Percentiles rank a stretch among this genome's conserved stretches.
Evolutionary conservation across 2,888 invertebrate species (phyloP).

Genomic region (Euproctis similis): DNA sequence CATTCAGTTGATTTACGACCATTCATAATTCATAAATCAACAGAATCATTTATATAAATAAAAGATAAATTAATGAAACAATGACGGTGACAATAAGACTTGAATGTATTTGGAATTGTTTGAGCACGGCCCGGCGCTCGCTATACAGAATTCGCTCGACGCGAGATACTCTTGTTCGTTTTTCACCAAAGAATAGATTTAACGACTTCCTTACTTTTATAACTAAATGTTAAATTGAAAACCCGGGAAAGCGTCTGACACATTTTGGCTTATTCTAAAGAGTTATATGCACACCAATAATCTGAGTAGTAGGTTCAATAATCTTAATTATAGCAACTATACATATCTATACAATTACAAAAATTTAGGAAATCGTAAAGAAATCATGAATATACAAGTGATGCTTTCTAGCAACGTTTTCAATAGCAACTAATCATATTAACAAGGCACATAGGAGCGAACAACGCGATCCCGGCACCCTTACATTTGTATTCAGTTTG

Average conservation of each 20-base stretch:
- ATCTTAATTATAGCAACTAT: too few relatives aligned
- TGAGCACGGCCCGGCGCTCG: slow-evolving; percentile 37
- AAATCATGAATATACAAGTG: slow-evolving; percentile 12
- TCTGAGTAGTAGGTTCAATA: too few relatives aligned
- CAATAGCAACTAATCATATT: slow-evolving; percentile 35
- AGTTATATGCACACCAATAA: too few relatives aligned
- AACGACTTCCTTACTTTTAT: slow-evolving; percentile 52
- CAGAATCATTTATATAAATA: slow-evolving; percentile 19
- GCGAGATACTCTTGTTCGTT: slow-evolving; percentile 26
- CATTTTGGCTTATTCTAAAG: too few relatives aligned
- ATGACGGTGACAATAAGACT: slow-evolving; percentile 41
- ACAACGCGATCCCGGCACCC: slow-evolving; percentile 33
- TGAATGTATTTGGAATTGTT: slow-evolving; percentile 47
- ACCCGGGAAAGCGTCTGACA: too few relatives aligned
- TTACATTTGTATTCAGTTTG: slow-evolving; percentile 73
- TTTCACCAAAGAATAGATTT: slow-evolving; percentile 52
- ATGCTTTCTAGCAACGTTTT: slow-evolving; percentile 16
- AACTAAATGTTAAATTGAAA: slow-evolving; percentile 41
- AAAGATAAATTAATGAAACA: slow-evolving; percentile 38
- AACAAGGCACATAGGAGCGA: slow-evolving; percentile 36
- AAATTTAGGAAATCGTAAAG: too few relatives aligned
- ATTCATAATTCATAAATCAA: slow-evolving; percentile 32
- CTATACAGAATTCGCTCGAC: slow-evolving; percentile 35
- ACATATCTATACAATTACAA: too few relatives aligned
- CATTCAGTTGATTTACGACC: slow-evolving; percentile 46